phyloP scores from a whole-genome alignment of 2,797 vertebrate genomes.

The Notolabrus celidotus region DNA sequence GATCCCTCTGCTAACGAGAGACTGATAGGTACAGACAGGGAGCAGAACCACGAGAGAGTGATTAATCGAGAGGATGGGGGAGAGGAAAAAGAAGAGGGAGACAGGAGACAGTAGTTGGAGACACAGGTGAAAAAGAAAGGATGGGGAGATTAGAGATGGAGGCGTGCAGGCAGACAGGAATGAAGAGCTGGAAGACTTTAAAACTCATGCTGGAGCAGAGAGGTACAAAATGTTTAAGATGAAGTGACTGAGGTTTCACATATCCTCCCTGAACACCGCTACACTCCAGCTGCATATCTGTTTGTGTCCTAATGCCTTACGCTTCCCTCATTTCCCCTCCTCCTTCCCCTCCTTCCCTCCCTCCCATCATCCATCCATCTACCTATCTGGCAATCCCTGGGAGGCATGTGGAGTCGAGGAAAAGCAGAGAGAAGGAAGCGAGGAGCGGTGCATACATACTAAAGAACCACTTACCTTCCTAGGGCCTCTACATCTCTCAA shows the following conservation, averaged over 20 bases:
- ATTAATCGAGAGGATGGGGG: slow-evolving; percentile 71
- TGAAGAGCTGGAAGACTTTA: slow-evolving; percentile 1
- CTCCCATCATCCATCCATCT: slow-evolving; percentile 74
- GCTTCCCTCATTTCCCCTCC: slow-evolving; percentile 78
- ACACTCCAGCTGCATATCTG: slow-evolving; percentile 77
- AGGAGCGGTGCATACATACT: slow-evolving; percentile 85
- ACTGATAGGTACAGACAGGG: slow-evolving; percentile 80
- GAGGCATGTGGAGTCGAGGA: slow-evolving; percentile 77
- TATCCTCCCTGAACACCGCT: slow-evolving; percentile 57
- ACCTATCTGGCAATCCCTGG: slow-evolving; percentile 83
- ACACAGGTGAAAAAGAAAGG: slow-evolving; percentile 44
- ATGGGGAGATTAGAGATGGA: slow-evolving; percentile 29
- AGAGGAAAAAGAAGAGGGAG: slow-evolving; percentile 33
- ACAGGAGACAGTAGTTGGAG: slow-evolving; percentile 52
- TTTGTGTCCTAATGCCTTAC: slow-evolving; percentile 81
- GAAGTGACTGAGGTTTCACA: slow-evolving; percentile 58
- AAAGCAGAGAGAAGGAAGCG: slow-evolving; percentile 75
- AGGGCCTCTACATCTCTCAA: slow-evolving; percentile 83
- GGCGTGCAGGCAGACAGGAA: slow-evolving; percentile 27
- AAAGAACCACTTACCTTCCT: slow-evolving; percentile 88
- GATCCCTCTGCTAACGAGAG: slow-evolving; percentile 83
- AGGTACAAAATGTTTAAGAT: slow-evolving; percentile 19
- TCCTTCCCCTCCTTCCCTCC: slow-evolving; percentile 27
- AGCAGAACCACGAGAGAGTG: slow-evolving; percentile 68
- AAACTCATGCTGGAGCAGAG: slow-evolving; percentile 15